These are phyloP conservation scores for Zaprionus inermis DNA, from an alignment of 1,140 invertebrate genomes.

Conservation along the genomic window DNA sequence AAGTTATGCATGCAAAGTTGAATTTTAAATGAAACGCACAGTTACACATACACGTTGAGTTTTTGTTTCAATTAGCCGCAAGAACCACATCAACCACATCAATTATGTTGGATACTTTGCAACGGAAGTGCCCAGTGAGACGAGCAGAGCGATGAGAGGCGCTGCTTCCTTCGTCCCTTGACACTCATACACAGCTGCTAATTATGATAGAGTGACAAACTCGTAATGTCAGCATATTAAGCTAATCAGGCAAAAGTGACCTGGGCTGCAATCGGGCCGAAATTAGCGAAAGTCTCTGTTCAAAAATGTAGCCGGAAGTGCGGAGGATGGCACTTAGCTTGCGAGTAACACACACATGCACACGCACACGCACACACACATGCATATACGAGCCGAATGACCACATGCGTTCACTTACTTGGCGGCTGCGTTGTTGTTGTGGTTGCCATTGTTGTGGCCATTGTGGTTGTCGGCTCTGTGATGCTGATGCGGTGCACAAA, in stretches of 20 bases:
- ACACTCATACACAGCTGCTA: constrained; percentile 11
- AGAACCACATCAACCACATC: constrained; percentile 69
- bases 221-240: constrained; percentile 42
- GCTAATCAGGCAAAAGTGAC: constrained; percentile 24
- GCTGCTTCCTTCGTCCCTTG: constrained; percentile 18
- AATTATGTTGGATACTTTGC: constrained; percentile 68
- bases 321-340: neutral
- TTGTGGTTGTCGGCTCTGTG: constrained; percentile 84
- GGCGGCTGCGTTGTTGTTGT: constrained; percentile 89
- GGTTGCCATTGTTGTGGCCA: constrained; percentile 85
- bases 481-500: constrained; percentile 85
- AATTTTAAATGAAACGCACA: constrained; percentile 63
- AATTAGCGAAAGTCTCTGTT: constrained; percentile 17
- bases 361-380: neutral
- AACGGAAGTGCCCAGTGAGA: constrained; percentile 46
- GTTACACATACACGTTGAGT: constrained; percentile 40
- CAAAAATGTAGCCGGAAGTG: constrained; percentile 19
- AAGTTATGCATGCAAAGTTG: constrained; percentile 38
- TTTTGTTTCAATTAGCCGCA: constrained; percentile 73
- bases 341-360: constrained; percentile 4
- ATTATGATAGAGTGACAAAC: constrained; percentile 52
- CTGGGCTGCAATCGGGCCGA: neutral
- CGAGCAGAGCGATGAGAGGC: neutral
- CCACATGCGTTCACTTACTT: constrained; percentile 85
- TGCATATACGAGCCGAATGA: neutral